These are phyloP conservation scores for Bubo bubo DNA, from an alignment of 2,113 vertebrate species.

Conservation along the genomic window DNA sequence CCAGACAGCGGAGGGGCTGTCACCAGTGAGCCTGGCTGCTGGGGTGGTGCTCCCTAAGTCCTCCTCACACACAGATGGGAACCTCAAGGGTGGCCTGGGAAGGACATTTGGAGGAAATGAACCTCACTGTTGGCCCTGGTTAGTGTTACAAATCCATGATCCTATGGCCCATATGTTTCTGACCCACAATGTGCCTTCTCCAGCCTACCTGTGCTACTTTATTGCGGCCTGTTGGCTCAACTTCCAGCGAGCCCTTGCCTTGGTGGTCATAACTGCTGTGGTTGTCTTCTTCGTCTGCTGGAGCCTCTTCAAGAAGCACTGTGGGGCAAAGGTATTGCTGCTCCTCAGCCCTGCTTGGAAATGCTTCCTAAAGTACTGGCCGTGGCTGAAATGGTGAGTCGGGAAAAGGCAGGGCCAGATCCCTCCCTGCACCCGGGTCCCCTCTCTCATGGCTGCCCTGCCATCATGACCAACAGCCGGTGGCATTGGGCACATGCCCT, in stretches of 20 bases:
- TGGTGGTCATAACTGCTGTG: conserved; percentile 85
- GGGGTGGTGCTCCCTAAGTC: background rate
- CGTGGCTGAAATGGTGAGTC: conserved; percentile 90
- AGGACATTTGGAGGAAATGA: background rate
- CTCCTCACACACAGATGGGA: rapidly evolving
- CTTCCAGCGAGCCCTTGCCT: conserved; percentile 83
- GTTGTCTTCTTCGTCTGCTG: conserved; percentile 66
- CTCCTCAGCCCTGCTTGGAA: conserved; percentile 62
- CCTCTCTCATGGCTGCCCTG: background rate
- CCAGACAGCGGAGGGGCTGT: background rate
- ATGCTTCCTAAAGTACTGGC: conserved; percentile 70
- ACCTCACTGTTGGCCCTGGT: background rate
- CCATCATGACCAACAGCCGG: background rate
- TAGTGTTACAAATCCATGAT: rapidly evolving
- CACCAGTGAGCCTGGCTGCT: background rate
- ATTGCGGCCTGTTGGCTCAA: conserved; percentile 85
- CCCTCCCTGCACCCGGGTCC: background rate
- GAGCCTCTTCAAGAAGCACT: conserved; percentile 75
- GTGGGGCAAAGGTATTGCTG: conserved; percentile 72
- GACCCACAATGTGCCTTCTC: background rate
- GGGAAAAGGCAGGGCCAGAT: background rate
- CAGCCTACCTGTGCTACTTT: conserved; percentile 88
- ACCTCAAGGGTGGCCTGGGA: background rate
- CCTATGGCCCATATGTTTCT: background rate
- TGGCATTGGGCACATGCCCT: background rate